Base-by-base conservation (phyloP, 2,888 invertebrate species). In the Clusia tigrina region DNA sequence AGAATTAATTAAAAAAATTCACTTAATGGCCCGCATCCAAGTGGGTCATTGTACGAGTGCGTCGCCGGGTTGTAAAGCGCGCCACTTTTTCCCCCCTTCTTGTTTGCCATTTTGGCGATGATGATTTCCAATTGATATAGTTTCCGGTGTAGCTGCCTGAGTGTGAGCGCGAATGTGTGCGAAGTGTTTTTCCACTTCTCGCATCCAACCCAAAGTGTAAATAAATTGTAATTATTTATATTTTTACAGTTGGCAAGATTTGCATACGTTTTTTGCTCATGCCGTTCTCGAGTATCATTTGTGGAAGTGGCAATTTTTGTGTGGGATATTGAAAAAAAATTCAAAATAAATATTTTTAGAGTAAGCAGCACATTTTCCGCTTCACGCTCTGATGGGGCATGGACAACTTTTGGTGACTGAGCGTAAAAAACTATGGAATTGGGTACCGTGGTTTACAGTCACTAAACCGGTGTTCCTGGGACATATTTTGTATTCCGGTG, bases 1-100 rank as follows among this genome's bases (percentile, higher is more conserved):
- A 63, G 70, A 72, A 79, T 78, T 76, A 79, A 78, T 77, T 78
- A 73, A 71, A 74, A 72, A 69, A 69, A 77, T 75, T 73, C 71
- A 71, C 69, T 74, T 71, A 73, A 78, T 79, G 79, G 79, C 79
- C 64, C 59, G 57, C 70, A 70, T 78, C 79, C 79, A 79, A 79
- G 64, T 79, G 75, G 79, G 79, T 74, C 78, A 77, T 76, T 73
- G 71, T 67, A 69, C 68, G 66, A n/a, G n/a, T n/a, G n/a, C 65
- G 20, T 15, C 23, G 23, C 6, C 32, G 32, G 6, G 12, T 9
- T 12, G 32, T 12, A 32, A 32, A n/a, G n/a, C 32, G 32, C 42
- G 42, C 42, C 48, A 15, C 15, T 48, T 10, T n/a, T 42, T 10
- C 42, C n/a, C 10, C 22, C 20, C 20, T 32, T 32, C 5, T 32